Base-by-base conservation (phyloP, 2,888 invertebrate genomes). In the Odontomyia ornata region DNA sequence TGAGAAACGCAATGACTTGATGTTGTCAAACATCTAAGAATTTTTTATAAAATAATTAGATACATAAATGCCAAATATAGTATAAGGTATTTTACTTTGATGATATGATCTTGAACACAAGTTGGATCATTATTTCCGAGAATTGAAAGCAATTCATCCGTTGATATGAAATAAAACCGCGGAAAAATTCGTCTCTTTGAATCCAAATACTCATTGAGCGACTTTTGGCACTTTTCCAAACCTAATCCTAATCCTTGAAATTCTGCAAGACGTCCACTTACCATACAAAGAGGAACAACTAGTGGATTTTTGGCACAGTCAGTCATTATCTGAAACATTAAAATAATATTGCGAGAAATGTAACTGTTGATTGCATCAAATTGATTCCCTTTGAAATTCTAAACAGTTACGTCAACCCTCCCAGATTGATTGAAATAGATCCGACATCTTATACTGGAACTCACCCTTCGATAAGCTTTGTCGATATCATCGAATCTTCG, bases 81-180 rank as follows among this genome's bases (percentile, higher is more conserved):
- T 43, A 9, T 13, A 43, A 11, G 27, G 69, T 62, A 56, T 65
- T 76, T 62, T 84, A 93, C 93, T 90, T 97, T 97, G 76, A 96
- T 94, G 90, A 97, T 95, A 83, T 97, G 96, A 82, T 96, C 95
- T 85, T 97, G 97, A 9, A 97, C 95, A 82, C 93, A 93, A 75
- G 89, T 89, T 11, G 95, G 93, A 79, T 95, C 93, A 80, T 93
- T 94, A 84, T 94, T 95, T 15, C 97, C 97, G 72, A 97, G 89
- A 81, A 97, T 95, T 1, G 95, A 93, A 7, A 98, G 89, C 80
- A 97, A 86, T 85, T 97, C 97, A 83, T 97, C 96, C 30, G 97
- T 97, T 1, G 97, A 97, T 83, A 97, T 94, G 86, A 97, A 97
- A 88, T 94, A 97, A 87, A 97, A 97, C 72, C 97, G 87, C 1